phyloP scores from a whole-genome alignment of 2,888 invertebrate genomes.

The Asteroscopus sphinx region DNA sequence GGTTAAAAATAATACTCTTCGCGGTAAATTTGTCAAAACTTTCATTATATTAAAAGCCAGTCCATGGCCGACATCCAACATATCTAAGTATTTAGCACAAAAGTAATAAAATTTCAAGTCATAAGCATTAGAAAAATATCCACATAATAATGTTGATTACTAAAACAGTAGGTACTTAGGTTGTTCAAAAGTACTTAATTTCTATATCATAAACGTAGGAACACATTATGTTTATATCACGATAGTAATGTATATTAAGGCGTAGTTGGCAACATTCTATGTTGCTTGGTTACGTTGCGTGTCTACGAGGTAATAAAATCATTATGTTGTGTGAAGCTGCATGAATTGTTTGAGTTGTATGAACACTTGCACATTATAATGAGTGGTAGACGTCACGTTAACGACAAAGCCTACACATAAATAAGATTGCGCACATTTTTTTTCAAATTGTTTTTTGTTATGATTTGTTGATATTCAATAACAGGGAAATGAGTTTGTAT shows the following conservation, averaged over 20 bases:
- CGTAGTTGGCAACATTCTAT: conserved; percentile 2
- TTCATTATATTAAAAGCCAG: no score
- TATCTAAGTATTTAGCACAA: no score
- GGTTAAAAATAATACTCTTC: no score
- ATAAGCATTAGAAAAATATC: no score
- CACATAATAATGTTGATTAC: background rate
- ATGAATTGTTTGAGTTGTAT: conserved; percentile 14
- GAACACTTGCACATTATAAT: conserved; percentile 13
- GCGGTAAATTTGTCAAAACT: no score
- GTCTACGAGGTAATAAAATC: conserved; percentile 32
- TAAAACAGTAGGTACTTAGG: conserved; percentile 4
- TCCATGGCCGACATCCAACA: no score
- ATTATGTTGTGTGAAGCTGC: conserved; percentile 26
- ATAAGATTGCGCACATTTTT: conserved; percentile 23
- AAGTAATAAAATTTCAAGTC: no score
- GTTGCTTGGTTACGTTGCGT: conserved; percentile 8
- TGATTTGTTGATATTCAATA: conserved; percentile 5
- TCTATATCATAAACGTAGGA: conserved; percentile 3
- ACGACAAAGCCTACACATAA: conserved; percentile 16
- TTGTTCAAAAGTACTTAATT: conserved; percentile 6
- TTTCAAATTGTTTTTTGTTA: conserved; percentile 10
- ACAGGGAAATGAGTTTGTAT: conserved; percentile 6
- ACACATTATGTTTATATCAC: conserved; percentile 15
- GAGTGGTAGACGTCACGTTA: conserved; percentile 1
- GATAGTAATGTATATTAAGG: conserved; percentile 26